phyloP scores from a whole-genome alignment of 2,113 vertebrate genomes.

The Prunella himalayana region DNA sequence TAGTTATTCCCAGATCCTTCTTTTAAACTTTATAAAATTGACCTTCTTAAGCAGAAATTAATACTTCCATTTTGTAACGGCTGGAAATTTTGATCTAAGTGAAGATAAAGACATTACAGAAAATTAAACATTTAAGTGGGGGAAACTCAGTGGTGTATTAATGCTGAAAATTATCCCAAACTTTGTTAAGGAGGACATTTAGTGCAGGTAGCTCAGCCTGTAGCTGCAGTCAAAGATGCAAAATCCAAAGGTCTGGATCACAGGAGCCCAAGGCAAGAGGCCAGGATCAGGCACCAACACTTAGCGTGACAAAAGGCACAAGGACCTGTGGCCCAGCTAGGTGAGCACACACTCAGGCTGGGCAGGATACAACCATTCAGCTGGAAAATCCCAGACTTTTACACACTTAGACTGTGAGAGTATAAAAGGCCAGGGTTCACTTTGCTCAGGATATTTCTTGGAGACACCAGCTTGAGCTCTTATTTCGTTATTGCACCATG shows the following conservation, averaged over 20 bases:
- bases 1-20: neutral
- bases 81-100: neutral
- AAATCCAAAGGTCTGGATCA: neutral
- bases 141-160: neutral
- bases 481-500: neutral
- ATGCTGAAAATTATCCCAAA: neutral
- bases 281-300: rapidly evolving
- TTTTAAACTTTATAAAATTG: neutral
- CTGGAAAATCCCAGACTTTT: neutral
- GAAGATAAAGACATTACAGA: neutral
- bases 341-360: neutral
- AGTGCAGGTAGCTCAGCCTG: neutral
- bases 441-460: neutral
- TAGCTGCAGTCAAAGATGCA: neutral
- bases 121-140: neutral
- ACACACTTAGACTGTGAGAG: neutral
- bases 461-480: neutral
- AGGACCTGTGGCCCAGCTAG: too few relatives aligned
- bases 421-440: neutral
- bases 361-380: neutral
- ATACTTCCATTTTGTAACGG: neutral
- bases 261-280: rapidly evolving
- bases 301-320: neutral
- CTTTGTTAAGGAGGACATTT: neutral
- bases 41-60: neutral